A percentile compares a stretch with the other conserved stretches of the same genome.
phyloP scores from a whole-genome alignment of 1,140 invertebrate genomes.

The Anastrepha obliqua region DNA sequence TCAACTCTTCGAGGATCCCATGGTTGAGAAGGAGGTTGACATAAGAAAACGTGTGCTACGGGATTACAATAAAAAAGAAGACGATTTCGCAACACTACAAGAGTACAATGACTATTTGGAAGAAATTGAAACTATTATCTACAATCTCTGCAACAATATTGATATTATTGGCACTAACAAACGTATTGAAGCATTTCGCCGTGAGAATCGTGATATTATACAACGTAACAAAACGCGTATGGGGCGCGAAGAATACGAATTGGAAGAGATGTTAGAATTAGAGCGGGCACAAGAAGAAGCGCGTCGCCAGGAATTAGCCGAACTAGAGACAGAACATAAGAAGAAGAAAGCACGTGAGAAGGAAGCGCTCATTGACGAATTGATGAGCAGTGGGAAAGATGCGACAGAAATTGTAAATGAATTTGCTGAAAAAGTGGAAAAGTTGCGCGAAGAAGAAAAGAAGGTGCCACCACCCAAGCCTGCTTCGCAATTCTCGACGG shows the following conservation, averaged over 20 bases:
- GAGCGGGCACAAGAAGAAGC: slow-evolving; percentile 85
- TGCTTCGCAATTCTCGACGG: slow-evolving; percentile 85
- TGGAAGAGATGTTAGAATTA: slow-evolving; percentile 91
- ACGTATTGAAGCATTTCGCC: slow-evolving; percentile 95
- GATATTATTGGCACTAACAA: slow-evolving; percentile 93
- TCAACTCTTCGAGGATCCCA: slow-evolving; percentile 96
- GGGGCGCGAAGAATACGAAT: slow-evolving; percentile 78
- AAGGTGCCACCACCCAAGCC: slow-evolving; percentile 75
- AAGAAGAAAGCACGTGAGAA: slow-evolving; percentile 89
- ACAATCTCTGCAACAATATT: slow-evolving; percentile 93
- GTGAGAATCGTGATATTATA: slow-evolving; percentile 93
- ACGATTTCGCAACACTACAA: slow-evolving; percentile 86
- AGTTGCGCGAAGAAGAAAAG: slow-evolving; percentile 81
- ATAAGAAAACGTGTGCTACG: slow-evolving; percentile 91
- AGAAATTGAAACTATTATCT: slow-evolving; percentile 93
- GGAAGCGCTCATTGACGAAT: slow-evolving; percentile 93
- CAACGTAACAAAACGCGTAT: slow-evolving; percentile 88
- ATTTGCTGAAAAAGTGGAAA: slow-evolving; percentile 83
- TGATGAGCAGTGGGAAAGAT: slow-evolving; percentile 93
- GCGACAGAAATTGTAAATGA: slow-evolving; percentile 90
- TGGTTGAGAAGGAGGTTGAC: slow-evolving; percentile 98
- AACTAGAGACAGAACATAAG: slow-evolving; percentile 81
- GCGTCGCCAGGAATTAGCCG: slow-evolving; percentile 78
- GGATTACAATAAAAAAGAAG: slow-evolving; percentile 94
- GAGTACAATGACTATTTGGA: slow-evolving; percentile 97